Base-by-base conservation (phyloP, 2,888 invertebrate species). In the Tenthredo mesomela region DNA sequence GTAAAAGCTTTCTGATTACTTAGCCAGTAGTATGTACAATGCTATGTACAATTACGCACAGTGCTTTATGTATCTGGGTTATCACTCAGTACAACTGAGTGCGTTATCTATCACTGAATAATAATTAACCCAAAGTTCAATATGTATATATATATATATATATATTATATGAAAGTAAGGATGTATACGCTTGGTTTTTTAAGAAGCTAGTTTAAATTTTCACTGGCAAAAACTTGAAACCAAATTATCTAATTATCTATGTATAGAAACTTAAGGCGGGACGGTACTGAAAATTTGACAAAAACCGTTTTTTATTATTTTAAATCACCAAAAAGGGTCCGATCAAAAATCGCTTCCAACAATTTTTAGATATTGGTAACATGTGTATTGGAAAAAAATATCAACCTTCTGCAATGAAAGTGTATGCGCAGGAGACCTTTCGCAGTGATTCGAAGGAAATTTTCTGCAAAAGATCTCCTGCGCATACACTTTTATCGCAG, bases 1-100 rank as follows among this genome's bases (percentile, higher is more conserved):
- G 43, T 21, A n/a, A 5, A 0, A 77, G 40, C 54, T 50, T 54
- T 37, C 50, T 33, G 29, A 77, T 77, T 50, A 77, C 54, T 80
- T 40, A 61, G 9, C 77, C 18, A 47, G 77, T 33, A 33, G 33
- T 77, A 77, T 73, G 43, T 21, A 21, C 0, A 12, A 80, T 61
- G 21, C 21, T 40, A 12, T 37, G 40, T 50, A 37, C 40, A 80
- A 29, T 80, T 80, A 80, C 47, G n/a, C 58, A 15, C 61, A 80
- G 80, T 61, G 37, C 18, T 61, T 7, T 61, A 80, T 58, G 29
- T 77, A 50, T 61, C 40, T 80, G 80, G 58, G 80, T 80, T 80
- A 80, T 80, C 80, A 80, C 61, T 61, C 61, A 80, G 80, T 21
- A 33, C 50, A 61, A 80, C 33, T 40, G 61, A 37, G 61, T 25